A percentile compares a stretch with the other conserved stretches of the same genome.
Conservation (phyloP, 2,888 invertebrate species). For the Perizoma flavofasciatum region DNA sequence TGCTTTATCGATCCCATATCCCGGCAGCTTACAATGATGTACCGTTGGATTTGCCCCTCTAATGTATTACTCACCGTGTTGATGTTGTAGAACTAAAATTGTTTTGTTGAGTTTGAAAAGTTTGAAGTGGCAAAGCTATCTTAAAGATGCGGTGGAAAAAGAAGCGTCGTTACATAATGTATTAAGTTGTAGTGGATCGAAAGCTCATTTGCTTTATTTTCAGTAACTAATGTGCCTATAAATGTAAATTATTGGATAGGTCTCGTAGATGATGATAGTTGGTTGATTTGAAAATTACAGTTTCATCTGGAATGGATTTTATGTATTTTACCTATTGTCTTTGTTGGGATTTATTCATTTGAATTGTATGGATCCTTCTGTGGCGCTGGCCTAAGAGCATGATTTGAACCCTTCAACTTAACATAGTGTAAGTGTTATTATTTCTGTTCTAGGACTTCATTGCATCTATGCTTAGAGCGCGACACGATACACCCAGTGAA, state of each 20-base stretch:
- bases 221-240: constrained; percentile 83
- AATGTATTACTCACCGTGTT: constrained; percentile 64
- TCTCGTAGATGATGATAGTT: constrained; percentile 74
- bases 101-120: constrained; percentile 66
- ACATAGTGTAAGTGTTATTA: constrained; percentile 62
- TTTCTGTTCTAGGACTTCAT: constrained; percentile 62
- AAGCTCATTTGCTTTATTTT: constrained; percentile 79
- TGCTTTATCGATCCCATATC: constrained; percentile 73
- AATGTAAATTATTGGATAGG: constrained; percentile 80
- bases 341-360: constrained; percentile 52
- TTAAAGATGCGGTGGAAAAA: constrained; percentile 74
- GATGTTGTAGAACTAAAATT: constrained; percentile 65
- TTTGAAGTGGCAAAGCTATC: constrained; percentile 69
- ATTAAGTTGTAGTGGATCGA: constrained; percentile 78
- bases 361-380: constrained; percentile 51
- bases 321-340: constrained; percentile 47
- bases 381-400: constrained; percentile 69
- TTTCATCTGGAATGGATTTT: constrained; percentile 60
- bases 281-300: constrained; percentile 70
- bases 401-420: constrained; percentile 57
- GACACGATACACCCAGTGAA: constrained; percentile 66
- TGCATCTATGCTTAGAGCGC: constrained; percentile 56
- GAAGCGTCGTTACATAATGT: constrained; percentile 67
- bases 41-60: constrained; percentile 46
- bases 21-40: constrained; percentile 60